Percentiles rank a stretch among this genome's conserved stretches.
Conservation (phyloP, 2,888 invertebrate genomes). For the Candidula unifasciata region DNA sequence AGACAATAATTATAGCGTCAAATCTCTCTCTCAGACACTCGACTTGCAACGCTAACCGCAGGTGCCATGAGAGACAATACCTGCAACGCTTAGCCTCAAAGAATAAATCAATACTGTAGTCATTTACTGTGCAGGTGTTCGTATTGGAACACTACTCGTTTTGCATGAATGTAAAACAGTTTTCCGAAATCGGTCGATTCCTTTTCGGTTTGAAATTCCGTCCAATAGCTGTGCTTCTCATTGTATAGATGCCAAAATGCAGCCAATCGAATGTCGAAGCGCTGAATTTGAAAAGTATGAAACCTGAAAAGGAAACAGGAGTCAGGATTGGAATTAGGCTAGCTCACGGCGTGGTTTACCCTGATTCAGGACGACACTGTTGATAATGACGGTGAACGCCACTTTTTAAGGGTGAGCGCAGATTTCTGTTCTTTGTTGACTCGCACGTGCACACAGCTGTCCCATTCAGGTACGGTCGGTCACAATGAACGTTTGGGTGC, state of each 20-base stretch:
- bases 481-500: constrained; percentile 30
- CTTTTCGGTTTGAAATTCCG: neutral
- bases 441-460: constrained; percentile 47
- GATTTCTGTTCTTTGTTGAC: constrained; percentile 36
- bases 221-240: neutral
- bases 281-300: constrained; percentile 11
- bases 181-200: neutral
- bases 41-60: constrained; percentile 27
- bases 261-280: constrained; percentile 1
- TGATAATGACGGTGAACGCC: constrained; percentile 29
- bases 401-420: constrained; percentile 37
- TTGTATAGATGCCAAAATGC: neutral
- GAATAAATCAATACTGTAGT: constrained; percentile 22
- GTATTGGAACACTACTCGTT: constrained; percentile 10
- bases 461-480: constrained; percentile 28
- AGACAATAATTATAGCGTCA: constrained; percentile 18
- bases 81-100: neutral
- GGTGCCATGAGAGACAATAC: neutral
- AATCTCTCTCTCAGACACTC: constrained; percentile 12
- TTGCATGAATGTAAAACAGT: neutral
- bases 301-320: neutral
- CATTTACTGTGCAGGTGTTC: constrained; percentile 32
- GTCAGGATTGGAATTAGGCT: neutral
- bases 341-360: constrained; percentile 26
- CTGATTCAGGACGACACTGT: neutral